Evolutionary conservation across 2,888 invertebrate species (phyloP), one percentile per base, ranked within the genome.

Genomic region (Cantharis flavilabris): DNA sequence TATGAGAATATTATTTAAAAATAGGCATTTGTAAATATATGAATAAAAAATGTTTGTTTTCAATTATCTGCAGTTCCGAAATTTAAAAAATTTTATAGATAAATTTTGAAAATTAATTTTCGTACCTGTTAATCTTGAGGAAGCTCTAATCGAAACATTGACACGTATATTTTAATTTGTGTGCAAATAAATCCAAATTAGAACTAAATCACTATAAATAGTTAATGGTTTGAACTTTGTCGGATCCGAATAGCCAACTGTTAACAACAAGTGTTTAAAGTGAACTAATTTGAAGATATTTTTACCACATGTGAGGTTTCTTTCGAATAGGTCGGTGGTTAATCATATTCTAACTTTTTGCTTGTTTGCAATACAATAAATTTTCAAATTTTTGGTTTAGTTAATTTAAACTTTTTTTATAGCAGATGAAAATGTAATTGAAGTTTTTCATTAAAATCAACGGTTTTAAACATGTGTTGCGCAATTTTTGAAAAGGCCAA

Each of bases 201-300:
- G 49, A 49, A 7, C 49, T 5, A 49, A 49, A 49, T 49, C 49
- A 49, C 49, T 49, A 33, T 30, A 10, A 30, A 10, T 33, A 49
- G n/a, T 49, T 49, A 67, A 67, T 23, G 3, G 13, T 67, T 67
- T 67, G 65, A 67, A 67, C 65, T 67, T 67, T 67, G 65, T 67
- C n/a, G 65, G 13, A 67, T 23, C 65, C 14, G 23, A 67, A 67
- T 23, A 67, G 26, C 23, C 65, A 67, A 67, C 65, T 67, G 65
- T 26, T 23, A 67, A 70, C 76, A 77, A 77, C 77, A 77, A 77
- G 77, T 77, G 77, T 77, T 67, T 74, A 70, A 75, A 69, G 72
- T 72, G 72, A 75, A 70, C 77, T 69, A 75, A 77, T 77, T 77
- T 74, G 26, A 62, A 70, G 30, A 77, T 77, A 64, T 75, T 75